These are phyloP conservation scores for Biston betularia DNA, from an alignment of 2,888 invertebrate genomes.

Conservation along the genomic window DNA sequence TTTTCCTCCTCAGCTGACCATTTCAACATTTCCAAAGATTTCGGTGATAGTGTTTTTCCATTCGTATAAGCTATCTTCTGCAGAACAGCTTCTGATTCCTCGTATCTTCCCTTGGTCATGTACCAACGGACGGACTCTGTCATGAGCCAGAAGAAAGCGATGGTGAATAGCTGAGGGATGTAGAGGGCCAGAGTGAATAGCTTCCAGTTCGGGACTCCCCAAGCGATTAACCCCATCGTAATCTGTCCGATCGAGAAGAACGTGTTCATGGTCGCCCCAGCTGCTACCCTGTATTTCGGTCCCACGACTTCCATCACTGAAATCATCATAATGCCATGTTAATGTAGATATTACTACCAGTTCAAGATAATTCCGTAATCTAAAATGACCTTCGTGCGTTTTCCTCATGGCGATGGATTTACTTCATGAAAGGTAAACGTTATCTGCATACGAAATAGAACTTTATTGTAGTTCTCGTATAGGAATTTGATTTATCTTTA, in stretches of 20 bases:
- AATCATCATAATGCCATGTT: conserved; percentile 15
- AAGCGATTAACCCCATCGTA: conserved; percentile 88
- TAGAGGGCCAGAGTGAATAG: conserved; percentile 88
- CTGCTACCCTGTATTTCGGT: conserved; percentile 89
- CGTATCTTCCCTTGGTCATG: conserved; percentile 88
- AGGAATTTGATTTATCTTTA: not conserved
- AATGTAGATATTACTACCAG: not conserved
- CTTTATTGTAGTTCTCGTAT: not conserved
- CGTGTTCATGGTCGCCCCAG: conserved; percentile 89
- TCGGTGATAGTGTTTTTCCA: conserved; percentile 67
- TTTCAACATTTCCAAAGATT: conserved; percentile 62
- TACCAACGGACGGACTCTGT: conserved; percentile 93
- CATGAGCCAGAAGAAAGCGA: conserved; percentile 89
- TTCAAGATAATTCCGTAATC: not conserved
- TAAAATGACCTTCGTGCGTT: not conserved
- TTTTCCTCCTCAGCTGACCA: conserved; percentile 60
- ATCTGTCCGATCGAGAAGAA: conserved; percentile 91
- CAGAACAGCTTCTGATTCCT: conserved; percentile 88
- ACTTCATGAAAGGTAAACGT: not conserved
- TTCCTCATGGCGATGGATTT: not conserved
- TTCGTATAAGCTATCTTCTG: conserved; percentile 88
- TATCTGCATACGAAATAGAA: conserved; percentile 5
- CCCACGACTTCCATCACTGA: conserved; percentile 91
- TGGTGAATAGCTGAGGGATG: conserved; percentile 88
- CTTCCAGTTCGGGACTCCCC: conserved; percentile 90